Percentiles rank a stretch among this genome's conserved stretches.
phyloP scores from a whole-genome alignment of 2,888 invertebrate genomes.

The Mesodorylaimus sp. region DNA sequence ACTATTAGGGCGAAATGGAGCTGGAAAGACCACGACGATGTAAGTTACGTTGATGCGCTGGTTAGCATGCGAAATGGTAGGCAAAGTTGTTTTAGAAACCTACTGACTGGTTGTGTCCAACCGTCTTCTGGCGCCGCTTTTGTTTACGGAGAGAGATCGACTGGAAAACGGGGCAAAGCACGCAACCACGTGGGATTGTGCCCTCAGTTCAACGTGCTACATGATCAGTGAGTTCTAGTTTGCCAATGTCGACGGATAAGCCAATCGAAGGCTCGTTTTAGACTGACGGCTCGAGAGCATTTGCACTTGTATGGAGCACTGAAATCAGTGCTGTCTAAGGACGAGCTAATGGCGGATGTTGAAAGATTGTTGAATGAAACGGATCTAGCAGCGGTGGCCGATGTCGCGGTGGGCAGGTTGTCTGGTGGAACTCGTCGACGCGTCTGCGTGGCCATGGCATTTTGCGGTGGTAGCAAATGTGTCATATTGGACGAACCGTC shows the following conservation, averaged over 20 bases:
- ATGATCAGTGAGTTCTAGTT: constrained; percentile 32
- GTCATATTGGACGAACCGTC: constrained; percentile 35
- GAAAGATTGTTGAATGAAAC: background rate
- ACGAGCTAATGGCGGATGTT: background rate
- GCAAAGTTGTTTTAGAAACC: constrained; percentile 14
- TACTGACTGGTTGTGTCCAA: constrained; percentile 18
- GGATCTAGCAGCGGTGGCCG: background rate
- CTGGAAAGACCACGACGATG: constrained; percentile 38
- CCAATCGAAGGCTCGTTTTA: background rate
- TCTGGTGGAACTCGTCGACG: constrained; percentile 21
- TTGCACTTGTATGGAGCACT: background rate
- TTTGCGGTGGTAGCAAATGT: constrained; percentile 32
- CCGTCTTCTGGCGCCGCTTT: constrained; percentile 17
- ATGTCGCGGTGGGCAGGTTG: background rate
- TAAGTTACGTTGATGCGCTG: constrained; percentile 16
- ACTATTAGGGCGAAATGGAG: constrained; percentile 37
- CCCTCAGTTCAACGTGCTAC: constrained; percentile 35
- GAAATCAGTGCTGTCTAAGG: background rate
- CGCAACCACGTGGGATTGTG: constrained; percentile 31
- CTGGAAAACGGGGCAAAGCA: constrained; percentile 17
- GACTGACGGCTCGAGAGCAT: background rate
- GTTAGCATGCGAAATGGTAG: background rate
- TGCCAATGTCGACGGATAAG: too few species aligned
- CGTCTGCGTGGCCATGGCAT: constrained; percentile 34
- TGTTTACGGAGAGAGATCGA: constrained; percentile 16